Percentiles rank a stretch among this genome's conserved stretches.
These are phyloP conservation scores for Limnephilus rhombicus DNA, from an alignment of 2,888 invertebrate species.

Conservation along the genomic window DNA sequence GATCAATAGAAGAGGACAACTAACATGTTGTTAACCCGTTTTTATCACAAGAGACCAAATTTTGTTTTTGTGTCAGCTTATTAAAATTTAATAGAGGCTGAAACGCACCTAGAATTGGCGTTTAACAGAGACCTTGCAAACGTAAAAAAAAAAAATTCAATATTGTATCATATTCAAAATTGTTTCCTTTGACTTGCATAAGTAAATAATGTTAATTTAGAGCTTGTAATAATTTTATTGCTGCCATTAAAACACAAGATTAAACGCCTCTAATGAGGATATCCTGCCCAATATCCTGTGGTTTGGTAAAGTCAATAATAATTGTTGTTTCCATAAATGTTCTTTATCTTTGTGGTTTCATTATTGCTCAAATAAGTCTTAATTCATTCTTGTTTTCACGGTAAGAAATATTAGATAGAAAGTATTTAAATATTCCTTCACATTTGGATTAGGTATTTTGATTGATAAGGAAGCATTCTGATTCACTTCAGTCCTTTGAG, in stretches of 20 bases:
- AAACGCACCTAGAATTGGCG: too few species aligned
- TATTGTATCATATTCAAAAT: too few species aligned
- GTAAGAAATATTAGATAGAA: neutral
- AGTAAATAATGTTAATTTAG: neutral
- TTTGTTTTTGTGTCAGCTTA: too few species aligned
- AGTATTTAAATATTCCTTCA: neutral
- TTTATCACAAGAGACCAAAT: too few species aligned
- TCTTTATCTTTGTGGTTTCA: slow-evolving; percentile 49
- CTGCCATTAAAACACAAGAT: neutral
- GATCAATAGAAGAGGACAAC: too few species aligned
- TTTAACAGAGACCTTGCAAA: too few species aligned
- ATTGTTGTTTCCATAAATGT: slow-evolving; percentile 33
- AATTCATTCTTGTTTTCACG: neutral
- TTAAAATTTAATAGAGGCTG: too few species aligned
- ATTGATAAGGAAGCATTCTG: too few species aligned
- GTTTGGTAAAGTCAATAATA: slow-evolving; percentile 13
- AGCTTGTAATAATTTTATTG: neutral
- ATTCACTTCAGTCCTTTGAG: too few species aligned
- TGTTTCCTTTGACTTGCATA: neutral
- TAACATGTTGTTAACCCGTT: too few species aligned
- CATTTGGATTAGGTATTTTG: too few species aligned
- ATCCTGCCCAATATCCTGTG: slow-evolving; percentile 47
- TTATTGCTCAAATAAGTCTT: neutral
- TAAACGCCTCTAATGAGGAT: slow-evolving; percentile 11
- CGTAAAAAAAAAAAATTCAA: too few species aligned